Evolutionary conservation across 2,888 invertebrate genomes (phyloP).

Genomic region (Acleris emargana): DNA sequence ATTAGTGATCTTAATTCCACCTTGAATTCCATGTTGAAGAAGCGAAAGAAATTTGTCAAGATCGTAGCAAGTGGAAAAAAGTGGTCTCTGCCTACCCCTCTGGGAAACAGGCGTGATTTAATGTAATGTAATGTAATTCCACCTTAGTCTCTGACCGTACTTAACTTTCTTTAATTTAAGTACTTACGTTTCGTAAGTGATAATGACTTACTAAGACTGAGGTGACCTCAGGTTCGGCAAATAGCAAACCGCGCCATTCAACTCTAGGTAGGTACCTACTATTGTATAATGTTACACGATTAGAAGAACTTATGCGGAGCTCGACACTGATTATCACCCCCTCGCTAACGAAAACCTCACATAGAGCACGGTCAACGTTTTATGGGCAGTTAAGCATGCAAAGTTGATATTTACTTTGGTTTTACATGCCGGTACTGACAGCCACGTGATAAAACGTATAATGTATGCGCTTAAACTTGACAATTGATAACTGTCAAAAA

Average conservation of each 20-base stretch:
- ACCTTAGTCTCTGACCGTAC: no score
- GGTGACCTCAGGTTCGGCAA: constrained; percentile 9
- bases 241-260: background rate
- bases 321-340: constrained; percentile 19
- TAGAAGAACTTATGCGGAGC: constrained; percentile 6
- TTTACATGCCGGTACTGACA: constrained; percentile 4
- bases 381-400: constrained; percentile 4
- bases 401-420: background rate
- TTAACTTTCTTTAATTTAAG: no score
- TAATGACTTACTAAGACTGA: no score
- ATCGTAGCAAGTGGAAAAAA: no score
- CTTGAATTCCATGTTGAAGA: no score
- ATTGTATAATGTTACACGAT: background rate
- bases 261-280: background rate
- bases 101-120: no score
- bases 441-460: constrained; percentile 1
- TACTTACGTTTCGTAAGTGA: no score
- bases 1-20: no score
- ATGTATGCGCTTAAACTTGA: background rate
- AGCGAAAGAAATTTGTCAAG: no score
- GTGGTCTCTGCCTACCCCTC: no score
- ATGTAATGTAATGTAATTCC: no score
- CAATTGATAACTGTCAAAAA: background rate
- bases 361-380: constrained; percentile 10
- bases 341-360: constrained; percentile 16